Conservation (phyloP, 2,797 vertebrate genomes). For the Pseudocheirus occidentalis region DNA sequence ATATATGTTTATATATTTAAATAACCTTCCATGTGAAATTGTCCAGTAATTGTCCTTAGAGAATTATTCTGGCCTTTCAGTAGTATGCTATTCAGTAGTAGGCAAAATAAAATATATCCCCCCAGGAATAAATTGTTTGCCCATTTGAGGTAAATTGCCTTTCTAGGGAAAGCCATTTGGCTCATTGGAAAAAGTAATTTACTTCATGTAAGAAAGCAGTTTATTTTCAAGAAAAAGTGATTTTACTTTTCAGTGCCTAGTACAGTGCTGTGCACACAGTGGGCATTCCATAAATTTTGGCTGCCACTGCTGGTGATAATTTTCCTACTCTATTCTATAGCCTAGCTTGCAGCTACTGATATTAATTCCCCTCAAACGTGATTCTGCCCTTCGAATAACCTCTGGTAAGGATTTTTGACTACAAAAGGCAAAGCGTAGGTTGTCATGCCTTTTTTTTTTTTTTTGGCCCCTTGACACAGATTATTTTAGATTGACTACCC, state of each 20-base stretch:
- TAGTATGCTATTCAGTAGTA: background rate
- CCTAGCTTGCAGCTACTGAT: background rate
- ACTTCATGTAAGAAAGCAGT: background rate
- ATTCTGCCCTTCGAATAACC: background rate
- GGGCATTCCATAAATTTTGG: background rate
- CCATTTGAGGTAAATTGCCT: conserved; percentile 9
- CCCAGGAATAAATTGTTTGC: conserved; percentile 4
- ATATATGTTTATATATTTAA: background rate
- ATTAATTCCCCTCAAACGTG: background rate
- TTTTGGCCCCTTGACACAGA: background rate
- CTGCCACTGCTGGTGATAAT: background rate
- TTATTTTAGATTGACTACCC: background rate
- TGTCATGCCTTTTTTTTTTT: background rate
- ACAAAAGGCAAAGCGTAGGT: background rate
- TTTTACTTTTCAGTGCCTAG: background rate
- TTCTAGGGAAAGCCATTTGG: background rate
- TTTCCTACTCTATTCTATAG: background rate
- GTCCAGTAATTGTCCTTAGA: background rate
- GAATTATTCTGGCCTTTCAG: background rate
- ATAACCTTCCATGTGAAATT: background rate
- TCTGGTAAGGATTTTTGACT: background rate
- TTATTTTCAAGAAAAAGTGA: conserved; percentile 9
- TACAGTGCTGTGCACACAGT: conserved; percentile 15
- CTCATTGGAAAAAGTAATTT: conserved; percentile 5
- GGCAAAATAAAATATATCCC: background rate